phyloP scores from a whole-genome alignment of 2,797 vertebrate species.

The Neostethus bicornis region DNA sequence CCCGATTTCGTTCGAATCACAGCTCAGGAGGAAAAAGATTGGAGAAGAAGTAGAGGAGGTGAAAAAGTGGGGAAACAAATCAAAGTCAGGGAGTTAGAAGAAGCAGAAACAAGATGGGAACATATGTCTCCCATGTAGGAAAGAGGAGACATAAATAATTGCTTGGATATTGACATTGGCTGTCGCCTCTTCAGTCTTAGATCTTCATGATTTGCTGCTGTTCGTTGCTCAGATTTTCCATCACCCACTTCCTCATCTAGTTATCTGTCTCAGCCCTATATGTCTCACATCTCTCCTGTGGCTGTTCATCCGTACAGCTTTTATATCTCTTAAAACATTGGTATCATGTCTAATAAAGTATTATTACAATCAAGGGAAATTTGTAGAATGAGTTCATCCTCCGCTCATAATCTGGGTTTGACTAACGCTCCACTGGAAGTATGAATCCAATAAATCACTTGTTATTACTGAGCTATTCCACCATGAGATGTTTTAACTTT shows the following conservation, averaged over 20 bases:
- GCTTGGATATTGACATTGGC: conserved; percentile 45
- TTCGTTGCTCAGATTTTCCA: conserved; percentile 1
- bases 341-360: neutral
- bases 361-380: neutral
- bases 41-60: conserved; percentile 4
- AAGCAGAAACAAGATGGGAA: neutral
- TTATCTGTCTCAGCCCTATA: neutral
- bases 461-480: neutral
- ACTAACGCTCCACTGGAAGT: neutral
- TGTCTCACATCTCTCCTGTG: neutral
- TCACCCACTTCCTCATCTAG: neutral
- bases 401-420: conserved; percentile 1
- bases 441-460: neutral
- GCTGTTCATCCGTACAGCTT: neutral
- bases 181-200: conserved; percentile 4
- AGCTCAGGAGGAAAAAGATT: conserved; percentile 1
- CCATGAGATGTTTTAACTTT: conserved; percentile 2
- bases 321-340: neutral
- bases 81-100: neutral
- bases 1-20: conserved; percentile 16
- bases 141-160: conserved; percentile 55
- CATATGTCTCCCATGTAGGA: conserved; percentile 15
- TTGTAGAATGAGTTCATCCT: conserved; percentile 3
- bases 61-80: conserved; percentile 1
- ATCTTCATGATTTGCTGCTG: neutral